phyloP scores from a whole-genome alignment of 2,888 invertebrate species.

The Dermolepida albohirtum region DNA sequence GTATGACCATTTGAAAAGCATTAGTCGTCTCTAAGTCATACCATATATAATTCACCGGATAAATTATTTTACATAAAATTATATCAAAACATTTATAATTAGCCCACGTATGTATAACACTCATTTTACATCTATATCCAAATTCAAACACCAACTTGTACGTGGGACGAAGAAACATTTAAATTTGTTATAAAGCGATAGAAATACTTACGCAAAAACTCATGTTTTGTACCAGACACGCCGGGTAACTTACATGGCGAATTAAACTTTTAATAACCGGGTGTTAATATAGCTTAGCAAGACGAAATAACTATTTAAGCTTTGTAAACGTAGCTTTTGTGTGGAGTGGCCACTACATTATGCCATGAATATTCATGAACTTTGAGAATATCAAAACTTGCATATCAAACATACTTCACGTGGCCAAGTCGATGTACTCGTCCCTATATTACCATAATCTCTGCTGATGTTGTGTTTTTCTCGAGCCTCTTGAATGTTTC shows the following conservation, averaged over 20 bases:
- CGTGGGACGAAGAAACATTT: constrained; percentile 40
- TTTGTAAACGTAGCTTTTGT: constrained; percentile 44
- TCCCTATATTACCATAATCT: constrained; percentile 35
- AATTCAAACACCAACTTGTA: too few relatives aligned
- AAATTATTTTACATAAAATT: too few relatives aligned
- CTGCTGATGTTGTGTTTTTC: constrained; percentile 33
- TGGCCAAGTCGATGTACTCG: constrained; percentile 14
- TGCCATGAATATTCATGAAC: constrained; percentile 43
- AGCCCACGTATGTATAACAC: too few relatives aligned
- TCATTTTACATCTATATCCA: too few relatives aligned
- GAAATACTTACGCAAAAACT: too few relatives aligned
- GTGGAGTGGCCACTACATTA: constrained; percentile 45
- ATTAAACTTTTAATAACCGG: constrained; percentile 45
- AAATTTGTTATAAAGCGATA: constrained; percentile 32
- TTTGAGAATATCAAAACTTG: constrained; percentile 46
- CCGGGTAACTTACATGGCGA: not conserved
- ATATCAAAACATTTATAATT: too few relatives aligned
- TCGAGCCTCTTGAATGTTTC: not conserved
- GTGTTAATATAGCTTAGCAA: constrained; percentile 48
- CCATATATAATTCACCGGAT: too few relatives aligned
- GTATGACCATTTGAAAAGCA: too few relatives aligned
- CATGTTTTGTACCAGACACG: too few relatives aligned
- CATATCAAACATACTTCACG: constrained; percentile 47
- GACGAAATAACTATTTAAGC: constrained; percentile 51
- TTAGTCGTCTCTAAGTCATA: too few relatives aligned